These are phyloP conservation scores for Frankliniella intonsa DNA, from an alignment of 2,888 invertebrate genomes.

Conservation along the genomic window DNA sequence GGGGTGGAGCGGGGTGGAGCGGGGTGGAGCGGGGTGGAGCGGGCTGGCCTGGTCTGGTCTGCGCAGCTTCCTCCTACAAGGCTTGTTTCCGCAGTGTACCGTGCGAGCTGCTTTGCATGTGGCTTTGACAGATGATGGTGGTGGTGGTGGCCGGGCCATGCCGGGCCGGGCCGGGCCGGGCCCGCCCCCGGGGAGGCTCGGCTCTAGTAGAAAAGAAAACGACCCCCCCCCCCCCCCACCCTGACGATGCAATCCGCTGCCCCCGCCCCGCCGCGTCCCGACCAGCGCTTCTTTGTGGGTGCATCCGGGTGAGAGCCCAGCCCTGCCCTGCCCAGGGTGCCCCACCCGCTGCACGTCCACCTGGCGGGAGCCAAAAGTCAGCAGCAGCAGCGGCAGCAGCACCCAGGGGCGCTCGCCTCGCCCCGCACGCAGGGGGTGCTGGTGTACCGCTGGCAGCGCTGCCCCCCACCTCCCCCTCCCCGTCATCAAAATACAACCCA, in stretches of 20 bases:
- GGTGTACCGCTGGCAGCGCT: neutral
- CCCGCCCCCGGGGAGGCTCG: no score
- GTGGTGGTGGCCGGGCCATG: neutral
- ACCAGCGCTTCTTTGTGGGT: neutral
- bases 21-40: no score
- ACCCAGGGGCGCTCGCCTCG: neutral
- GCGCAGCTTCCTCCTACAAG: no score
- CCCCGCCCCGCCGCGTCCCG: no score
- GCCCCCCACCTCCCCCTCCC: neutral
- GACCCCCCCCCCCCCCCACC: neutral
- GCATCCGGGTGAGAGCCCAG: neutral
- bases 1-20: no score
- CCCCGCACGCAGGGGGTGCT: neutral
- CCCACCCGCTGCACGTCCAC: neutral
- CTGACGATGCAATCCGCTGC: conserved; percentile 16
- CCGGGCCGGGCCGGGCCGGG: no score
- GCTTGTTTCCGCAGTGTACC: no score
- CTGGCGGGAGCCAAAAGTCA: neutral
- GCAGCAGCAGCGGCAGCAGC: neutral
- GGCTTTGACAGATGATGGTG: conserved; percentile 13
- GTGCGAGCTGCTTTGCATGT: conserved; percentile 5
- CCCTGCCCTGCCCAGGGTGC: neutral
- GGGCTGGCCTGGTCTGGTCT: no score
- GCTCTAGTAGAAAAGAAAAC: neutral
- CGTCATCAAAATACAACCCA: conserved; percentile 18